Percentiles rank a stretch among this genome's conserved stretches.
Conservation (phyloP, 1,140 invertebrate species). For the Pristionchus pacificus region DNA sequence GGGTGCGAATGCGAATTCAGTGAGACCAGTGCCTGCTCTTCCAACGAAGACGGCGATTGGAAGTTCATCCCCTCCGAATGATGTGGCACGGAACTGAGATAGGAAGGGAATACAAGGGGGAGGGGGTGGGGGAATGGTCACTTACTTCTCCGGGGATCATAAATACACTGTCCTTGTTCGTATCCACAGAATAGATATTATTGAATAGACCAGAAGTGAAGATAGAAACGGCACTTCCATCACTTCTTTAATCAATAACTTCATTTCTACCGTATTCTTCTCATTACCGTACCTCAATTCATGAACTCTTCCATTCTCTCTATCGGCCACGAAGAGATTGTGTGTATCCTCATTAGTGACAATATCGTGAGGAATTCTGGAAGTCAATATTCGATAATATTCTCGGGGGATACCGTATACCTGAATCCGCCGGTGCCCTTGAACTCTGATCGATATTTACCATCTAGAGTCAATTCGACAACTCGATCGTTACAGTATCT, state of each 20-base stretch:
- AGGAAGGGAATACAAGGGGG: too few species aligned
- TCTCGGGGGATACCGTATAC: too few species aligned
- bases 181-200: slow-evolving; percentile 36
- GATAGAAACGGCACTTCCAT: neutral
- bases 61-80: neutral
- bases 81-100: neutral
- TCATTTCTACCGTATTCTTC: neutral
- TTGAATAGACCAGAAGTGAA: slow-evolving; percentile 22
- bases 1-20: slow-evolving; percentile 21
- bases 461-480: slow-evolving; percentile 74
- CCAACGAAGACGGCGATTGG: slow-evolving; percentile 34
- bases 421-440: slow-evolving; percentile 14
- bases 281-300: slow-evolving; percentile 68
- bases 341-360: slow-evolving; percentile 72
- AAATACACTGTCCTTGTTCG: slow-evolving; percentile 20
- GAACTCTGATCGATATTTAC: slow-evolving; percentile 59
- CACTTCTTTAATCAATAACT: slow-evolving; percentile 7
- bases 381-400: slow-evolving; percentile 60
- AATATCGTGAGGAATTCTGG: slow-evolving; percentile 75
- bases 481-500: slow-evolving; percentile 84
- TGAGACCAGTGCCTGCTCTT: slow-evolving; percentile 21
- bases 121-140: too few species aligned
- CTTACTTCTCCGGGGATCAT: slow-evolving; percentile 38
- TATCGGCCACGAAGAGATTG: slow-evolving; percentile 79
- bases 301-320: slow-evolving; percentile 80